These are phyloP conservation scores for Amblyraja radiata DNA, from an alignment of 2,797 vertebrate genomes.

Conservation along the genomic window DNA sequence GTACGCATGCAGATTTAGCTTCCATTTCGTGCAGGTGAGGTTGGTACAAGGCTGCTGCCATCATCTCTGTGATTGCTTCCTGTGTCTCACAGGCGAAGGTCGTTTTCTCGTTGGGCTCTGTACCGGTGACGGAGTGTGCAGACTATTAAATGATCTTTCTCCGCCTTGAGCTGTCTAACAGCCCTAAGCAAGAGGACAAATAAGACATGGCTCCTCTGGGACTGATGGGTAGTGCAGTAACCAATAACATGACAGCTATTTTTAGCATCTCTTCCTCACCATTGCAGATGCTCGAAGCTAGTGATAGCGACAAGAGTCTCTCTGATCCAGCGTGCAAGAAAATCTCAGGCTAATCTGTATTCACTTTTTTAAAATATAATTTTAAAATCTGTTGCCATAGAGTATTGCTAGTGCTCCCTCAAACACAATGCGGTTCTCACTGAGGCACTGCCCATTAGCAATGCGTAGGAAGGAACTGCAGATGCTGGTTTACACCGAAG, in stretches of 20 bases:
- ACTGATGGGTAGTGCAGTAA: slow-evolving; percentile 9
- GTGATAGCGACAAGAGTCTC: neutral
- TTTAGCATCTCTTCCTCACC: neutral
- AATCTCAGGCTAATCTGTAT: neutral
- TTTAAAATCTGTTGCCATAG: neutral
- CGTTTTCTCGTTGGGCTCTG: neutral
- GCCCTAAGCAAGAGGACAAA: slow-evolving; percentile 19
- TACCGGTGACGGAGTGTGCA: neutral
- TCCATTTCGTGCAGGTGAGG: neutral
- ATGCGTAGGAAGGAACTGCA: no score
- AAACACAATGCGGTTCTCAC: neutral
- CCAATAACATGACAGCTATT: slow-evolving; percentile 1
- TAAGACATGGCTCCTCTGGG: slow-evolving; percentile 13
- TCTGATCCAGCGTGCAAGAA: neutral
- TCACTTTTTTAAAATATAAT: neutral
- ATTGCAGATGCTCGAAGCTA: neutral
- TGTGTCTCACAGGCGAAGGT: neutral
- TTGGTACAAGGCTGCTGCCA: neutral
- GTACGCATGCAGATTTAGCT: neutral
- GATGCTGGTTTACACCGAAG: no score
- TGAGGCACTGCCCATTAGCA: neutral
- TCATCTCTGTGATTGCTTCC: neutral
- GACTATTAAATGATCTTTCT: neutral
- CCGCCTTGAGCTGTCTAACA: neutral
- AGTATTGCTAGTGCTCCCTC: no score